phyloP scores from a whole-genome alignment of 2,888 invertebrate genomes.

The Tetheella fluctuosa region DNA sequence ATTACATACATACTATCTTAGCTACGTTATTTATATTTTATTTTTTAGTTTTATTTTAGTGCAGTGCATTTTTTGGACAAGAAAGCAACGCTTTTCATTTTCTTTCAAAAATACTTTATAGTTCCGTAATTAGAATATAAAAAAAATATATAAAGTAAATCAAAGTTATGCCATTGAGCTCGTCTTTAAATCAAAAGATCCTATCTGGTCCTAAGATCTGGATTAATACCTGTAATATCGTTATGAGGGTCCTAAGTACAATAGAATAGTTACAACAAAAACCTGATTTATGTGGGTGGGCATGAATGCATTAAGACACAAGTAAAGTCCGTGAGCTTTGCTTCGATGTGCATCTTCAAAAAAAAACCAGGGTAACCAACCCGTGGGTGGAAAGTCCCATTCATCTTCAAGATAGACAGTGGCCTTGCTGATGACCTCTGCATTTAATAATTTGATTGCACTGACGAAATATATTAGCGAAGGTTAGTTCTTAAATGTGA shows the following conservation, averaged over 20 bases:
- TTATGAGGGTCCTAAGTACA: too few relatives aligned
- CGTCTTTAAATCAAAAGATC: too few relatives aligned
- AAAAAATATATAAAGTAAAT: too few relatives aligned
- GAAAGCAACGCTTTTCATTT: too few relatives aligned
- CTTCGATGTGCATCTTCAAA: conserved; percentile 4
- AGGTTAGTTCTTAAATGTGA: conserved; percentile 3
- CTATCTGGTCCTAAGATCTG: too few relatives aligned
- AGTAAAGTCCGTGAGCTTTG: background rate
- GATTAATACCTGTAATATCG: background rate
- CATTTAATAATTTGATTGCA: conserved; percentile 1
- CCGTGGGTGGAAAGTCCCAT: background rate
- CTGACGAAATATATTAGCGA: conserved; percentile 4
- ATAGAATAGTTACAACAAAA: background rate
- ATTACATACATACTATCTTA: background rate
- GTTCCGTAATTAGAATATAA: too few relatives aligned
- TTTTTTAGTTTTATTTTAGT: background rate
- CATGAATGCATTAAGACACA: conserved; percentile 1
- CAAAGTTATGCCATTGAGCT: too few relatives aligned
- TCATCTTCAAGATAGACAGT: background rate
- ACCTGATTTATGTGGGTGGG: background rate
- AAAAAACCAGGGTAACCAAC: background rate
- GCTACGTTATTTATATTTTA: background rate
- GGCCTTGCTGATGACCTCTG: background rate
- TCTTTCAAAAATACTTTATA: too few relatives aligned
- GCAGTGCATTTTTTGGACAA: too few relatives aligned